These are phyloP conservation scores for Ceraclea dissimilis DNA, from an alignment of 2,888 invertebrate species.

Conservation along the genomic window DNA sequence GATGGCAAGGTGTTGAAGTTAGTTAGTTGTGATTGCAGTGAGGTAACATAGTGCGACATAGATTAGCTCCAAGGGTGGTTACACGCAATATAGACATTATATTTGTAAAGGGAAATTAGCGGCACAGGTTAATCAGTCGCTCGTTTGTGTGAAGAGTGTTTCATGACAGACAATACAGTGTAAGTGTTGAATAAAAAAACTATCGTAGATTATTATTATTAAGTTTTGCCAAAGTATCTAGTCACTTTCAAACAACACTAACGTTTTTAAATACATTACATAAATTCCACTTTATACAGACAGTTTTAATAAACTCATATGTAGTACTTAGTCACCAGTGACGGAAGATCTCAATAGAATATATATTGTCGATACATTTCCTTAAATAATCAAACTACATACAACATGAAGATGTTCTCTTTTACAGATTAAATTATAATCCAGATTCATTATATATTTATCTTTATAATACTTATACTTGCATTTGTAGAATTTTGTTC, in stretches of 20 bases:
- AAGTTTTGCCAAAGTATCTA: constrained; percentile 17
- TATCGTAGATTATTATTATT: constrained; percentile 5
- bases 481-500: neutral
- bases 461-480: neutral
- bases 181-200: constrained; percentile 9
- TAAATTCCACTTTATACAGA: too few relatives aligned
- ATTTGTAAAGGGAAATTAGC: neutral
- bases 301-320: too few relatives aligned
- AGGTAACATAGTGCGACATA: too few relatives aligned
- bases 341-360: constrained; percentile 18
- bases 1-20: neutral
- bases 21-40: too few relatives aligned
- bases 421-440: neutral
- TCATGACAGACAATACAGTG: constrained; percentile 6
- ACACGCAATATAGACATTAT: neutral
- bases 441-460: too few relatives aligned
- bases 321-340: too few relatives aligned
- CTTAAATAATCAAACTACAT: too few relatives aligned
- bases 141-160: constrained; percentile 16
- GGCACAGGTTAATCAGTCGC: constrained; percentile 18
- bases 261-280: constrained; percentile 8
- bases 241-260: constrained; percentile 10
- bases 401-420: neutral
- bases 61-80: constrained; percentile 12
- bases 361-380: constrained; percentile 10